Conservation (phyloP, 2,888 invertebrate species). For the Ypsolopha sequella region DNA sequence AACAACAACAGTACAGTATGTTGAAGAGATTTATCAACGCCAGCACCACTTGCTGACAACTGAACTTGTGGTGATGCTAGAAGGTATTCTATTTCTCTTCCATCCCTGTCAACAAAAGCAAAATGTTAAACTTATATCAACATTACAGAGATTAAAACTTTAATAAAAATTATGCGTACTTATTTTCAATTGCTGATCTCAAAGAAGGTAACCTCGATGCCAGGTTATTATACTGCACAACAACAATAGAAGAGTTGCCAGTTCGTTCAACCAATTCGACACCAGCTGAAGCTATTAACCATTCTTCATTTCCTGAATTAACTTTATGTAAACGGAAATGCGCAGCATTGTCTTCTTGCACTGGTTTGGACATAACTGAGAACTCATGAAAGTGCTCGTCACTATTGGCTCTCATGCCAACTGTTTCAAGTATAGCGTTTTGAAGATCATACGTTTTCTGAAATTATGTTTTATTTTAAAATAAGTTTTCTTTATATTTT, state of each 20-base stretch:
- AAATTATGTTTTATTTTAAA: background rate
- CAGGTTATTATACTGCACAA: slow-evolving; percentile 74
- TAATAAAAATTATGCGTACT: slow-evolving; percentile 51
- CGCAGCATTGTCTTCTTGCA: slow-evolving; percentile 37
- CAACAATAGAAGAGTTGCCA: slow-evolving; percentile 48
- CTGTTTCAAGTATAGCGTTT: slow-evolving; percentile 43
- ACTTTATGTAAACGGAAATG: slow-evolving; percentile 39
- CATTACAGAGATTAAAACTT: no score
- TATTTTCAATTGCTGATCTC: slow-evolving; percentile 69
- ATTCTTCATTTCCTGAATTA: slow-evolving; percentile 29
- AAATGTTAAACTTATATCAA: no score
- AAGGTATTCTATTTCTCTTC: slow-evolving; percentile 75
- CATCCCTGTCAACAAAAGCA: slow-evolving; percentile 54
- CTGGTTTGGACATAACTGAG: slow-evolving; percentile 34
- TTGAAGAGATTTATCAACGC: slow-evolving; percentile 42
- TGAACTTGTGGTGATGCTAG: slow-evolving; percentile 71
- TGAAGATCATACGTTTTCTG: slow-evolving; percentile 61
- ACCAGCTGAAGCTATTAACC: slow-evolving; percentile 43
- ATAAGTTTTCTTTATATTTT: no score
- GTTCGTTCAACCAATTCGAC: slow-evolving; percentile 37
- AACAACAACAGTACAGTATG: slow-evolving; percentile 48
- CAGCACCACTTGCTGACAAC: slow-evolving; percentile 31
- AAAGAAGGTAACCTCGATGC: slow-evolving; percentile 73
- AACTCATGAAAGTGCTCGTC: slow-evolving; percentile 41
- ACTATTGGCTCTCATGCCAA: slow-evolving; percentile 37